Conservation (phyloP, 1,140 invertebrate species). For the Drosophila ohnishii region DNA sequence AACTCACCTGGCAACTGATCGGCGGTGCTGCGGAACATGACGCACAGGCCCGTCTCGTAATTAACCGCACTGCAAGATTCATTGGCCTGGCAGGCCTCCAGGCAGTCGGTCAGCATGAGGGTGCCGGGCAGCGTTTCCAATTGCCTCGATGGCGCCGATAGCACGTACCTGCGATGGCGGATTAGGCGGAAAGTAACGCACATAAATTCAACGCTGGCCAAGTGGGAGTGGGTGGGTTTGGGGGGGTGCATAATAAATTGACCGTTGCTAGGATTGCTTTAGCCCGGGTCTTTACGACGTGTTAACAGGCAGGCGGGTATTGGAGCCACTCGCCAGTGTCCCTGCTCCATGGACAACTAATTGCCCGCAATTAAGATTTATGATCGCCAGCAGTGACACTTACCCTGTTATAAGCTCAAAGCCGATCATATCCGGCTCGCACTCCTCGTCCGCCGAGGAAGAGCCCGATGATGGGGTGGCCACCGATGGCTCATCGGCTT, state of each 20-base stretch:
- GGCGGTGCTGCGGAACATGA: conserved; percentile 94
- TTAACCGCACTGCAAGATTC: conserved; percentile 95
- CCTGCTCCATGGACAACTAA: conserved; percentile 46
- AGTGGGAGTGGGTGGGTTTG: conserved; percentile 35
- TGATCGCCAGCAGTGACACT: conserved; percentile 58
- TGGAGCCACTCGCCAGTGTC: conserved; percentile 39
- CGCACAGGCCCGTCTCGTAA: conserved; percentile 97
- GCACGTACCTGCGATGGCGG: conserved; percentile 84
- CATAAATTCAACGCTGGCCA: conserved; percentile 50
- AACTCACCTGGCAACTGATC: conserved; percentile 91
- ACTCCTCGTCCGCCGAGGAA: conserved; percentile 85
- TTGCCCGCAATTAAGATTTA: conserved; percentile 53
- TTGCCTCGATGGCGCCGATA: conserved; percentile 94
- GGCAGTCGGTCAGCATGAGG: conserved; percentile 95
- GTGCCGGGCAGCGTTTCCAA: conserved; percentile 95
- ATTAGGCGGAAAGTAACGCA: conserved; percentile 67
- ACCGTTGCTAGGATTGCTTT: conserved; percentile 7
- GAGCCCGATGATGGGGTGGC: conserved; percentile 56
- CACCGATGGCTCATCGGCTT: conserved; percentile 54
- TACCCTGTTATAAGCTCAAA: conserved; percentile 95
- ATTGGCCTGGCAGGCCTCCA: conserved; percentile 94
- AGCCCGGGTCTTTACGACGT: conserved; percentile 84
- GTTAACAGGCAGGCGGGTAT: conserved; percentile 53
- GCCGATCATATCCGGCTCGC: conserved; percentile 93
- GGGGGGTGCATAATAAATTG: conserved; percentile 29